These are phyloP conservation scores for Lanius collurio DNA, from an alignment of 2,113 vertebrate species.

Conservation along the genomic window DNA sequence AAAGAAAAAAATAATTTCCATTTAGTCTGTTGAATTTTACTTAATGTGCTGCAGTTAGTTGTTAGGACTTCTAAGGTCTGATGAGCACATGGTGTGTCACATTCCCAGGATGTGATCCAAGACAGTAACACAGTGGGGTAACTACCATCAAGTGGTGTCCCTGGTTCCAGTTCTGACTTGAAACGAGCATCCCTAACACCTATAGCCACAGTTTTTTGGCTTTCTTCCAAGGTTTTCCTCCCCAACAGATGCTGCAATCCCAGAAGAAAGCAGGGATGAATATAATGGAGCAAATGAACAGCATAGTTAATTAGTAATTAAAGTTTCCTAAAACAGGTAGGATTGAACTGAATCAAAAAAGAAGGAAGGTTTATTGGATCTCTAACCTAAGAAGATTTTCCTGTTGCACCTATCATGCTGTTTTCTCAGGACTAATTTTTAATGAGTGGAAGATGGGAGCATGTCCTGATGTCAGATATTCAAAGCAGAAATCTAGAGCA, in stretches of 20 bases:
- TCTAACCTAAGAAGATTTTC: not conserved
- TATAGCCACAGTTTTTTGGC: not conserved
- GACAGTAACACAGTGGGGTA: not conserved
- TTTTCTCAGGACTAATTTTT: not conserved
- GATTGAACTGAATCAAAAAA: not conserved
- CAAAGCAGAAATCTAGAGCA: not conserved
- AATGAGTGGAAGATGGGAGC: not conserved
- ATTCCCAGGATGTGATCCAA: not conserved
- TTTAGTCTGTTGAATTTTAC: not conserved
- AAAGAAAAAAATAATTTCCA: not conserved
- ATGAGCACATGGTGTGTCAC: not conserved
- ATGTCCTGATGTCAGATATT: not conserved
- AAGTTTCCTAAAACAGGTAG: not conserved
- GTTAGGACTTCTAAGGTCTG: not conserved
- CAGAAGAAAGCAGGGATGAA: not conserved
- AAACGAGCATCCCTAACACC: not conserved
- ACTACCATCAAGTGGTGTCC: not conserved
- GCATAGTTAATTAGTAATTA: constrained; percentile 23
- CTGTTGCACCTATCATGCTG: not conserved
- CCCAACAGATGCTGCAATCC: constrained; percentile 12
- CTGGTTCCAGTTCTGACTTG: not conserved
- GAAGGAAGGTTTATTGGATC: not conserved
- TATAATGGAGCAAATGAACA: not conserved
- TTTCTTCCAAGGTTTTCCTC: constrained; percentile 9
- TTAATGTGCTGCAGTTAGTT: not conserved